phyloP scores from a whole-genome alignment of 2,113 vertebrate genomes.

The Apodemus speciosus region DNA sequence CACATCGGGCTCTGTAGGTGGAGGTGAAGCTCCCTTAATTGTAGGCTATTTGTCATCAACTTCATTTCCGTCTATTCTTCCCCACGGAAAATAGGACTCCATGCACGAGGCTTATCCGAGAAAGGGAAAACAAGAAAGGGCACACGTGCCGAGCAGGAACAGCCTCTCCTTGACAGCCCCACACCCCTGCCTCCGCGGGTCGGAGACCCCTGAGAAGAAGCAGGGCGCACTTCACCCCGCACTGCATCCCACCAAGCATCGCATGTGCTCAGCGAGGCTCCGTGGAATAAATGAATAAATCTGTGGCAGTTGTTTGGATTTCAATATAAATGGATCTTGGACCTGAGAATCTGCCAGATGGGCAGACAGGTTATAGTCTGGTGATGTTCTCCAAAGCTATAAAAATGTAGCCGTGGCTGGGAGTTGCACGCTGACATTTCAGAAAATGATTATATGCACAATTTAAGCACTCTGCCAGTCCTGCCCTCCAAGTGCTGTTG shows the following conservation, averaged over 20 bases:
- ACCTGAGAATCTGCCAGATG: slow-evolving; percentile 77
- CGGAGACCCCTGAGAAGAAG: background rate
- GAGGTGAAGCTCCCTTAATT: slow-evolving; percentile 67
- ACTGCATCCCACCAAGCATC: background rate
- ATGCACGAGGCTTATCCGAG: slow-evolving; percentile 37
- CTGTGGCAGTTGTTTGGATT: slow-evolving; percentile 69
- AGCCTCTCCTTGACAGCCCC: background rate
- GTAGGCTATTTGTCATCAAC: slow-evolving; percentile 46
- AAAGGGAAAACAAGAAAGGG: background rate
- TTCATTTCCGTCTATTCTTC: background rate
- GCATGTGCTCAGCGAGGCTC: background rate
- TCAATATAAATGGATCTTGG: slow-evolving; percentile 78
- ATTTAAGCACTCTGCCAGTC: slow-evolving; percentile 71
- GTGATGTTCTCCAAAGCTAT: slow-evolving; percentile 74
- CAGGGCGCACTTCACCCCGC: fast-evolving
- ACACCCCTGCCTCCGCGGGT: fast-evolving
- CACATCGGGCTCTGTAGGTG: background rate
- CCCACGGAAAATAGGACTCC: slow-evolving; percentile 8
- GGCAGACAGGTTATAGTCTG: slow-evolving; percentile 77
- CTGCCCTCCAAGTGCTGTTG: slow-evolving; percentile 72
- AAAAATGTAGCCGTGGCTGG: slow-evolving; percentile 75
- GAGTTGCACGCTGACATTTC: slow-evolving; percentile 78
- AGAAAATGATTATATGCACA: slow-evolving; percentile 79
- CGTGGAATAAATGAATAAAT: slow-evolving; percentile 57
- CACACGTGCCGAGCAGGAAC: background rate